A percentile compares a stretch with the other conserved stretches of the same genome.
Evolutionary conservation across 2,888 invertebrate genomes (phyloP).

Genomic region (Nycteola revayana): DNA sequence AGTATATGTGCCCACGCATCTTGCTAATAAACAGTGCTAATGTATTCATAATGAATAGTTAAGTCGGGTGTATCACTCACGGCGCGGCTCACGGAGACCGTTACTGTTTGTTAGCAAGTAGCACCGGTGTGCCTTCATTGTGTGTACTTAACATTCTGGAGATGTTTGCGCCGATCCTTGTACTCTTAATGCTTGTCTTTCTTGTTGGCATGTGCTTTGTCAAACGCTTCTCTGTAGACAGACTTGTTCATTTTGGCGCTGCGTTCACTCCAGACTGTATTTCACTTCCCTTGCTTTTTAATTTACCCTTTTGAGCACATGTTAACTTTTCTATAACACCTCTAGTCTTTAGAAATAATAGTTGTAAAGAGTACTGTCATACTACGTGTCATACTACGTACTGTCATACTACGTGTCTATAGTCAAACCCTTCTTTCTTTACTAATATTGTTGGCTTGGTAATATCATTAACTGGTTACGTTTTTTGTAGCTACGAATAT

Average conservation of each 20-base stretch:
- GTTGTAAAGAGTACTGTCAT: no score
- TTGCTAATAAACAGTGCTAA: constrained; percentile 56
- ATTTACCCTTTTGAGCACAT: no score
- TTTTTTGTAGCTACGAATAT: no score
- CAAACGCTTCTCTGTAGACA: constrained; percentile 8
- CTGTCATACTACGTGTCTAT: no score
- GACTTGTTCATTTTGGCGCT: constrained; percentile 2
- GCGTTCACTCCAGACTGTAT: constrained; percentile 6
- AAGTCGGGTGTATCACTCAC: constrained; percentile 1
- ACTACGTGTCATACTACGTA: no score
- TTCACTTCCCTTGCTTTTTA: constrained; percentile 9
- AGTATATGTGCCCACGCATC: constrained; percentile 29
- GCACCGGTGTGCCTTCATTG: constrained; percentile 32
- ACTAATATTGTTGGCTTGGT: no score
- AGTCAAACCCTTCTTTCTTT: no score
- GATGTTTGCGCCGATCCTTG: constrained; percentile 11
- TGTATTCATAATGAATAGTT: constrained; percentile 15
- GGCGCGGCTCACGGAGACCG: constrained; percentile 12
- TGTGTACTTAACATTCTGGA: constrained; percentile 33
- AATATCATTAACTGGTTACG: no score
- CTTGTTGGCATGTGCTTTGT: constrained; percentile 28
- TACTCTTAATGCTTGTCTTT: constrained; percentile 26
- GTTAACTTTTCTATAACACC: no score
- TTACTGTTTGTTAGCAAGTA: constrained; percentile 44
- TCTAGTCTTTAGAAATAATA: no score